Percentiles rank a stretch among this genome's conserved stretches.
phyloP scores from a whole-genome alignment of 2,113 vertebrate genomes.

The Anguilla rostrata region DNA sequence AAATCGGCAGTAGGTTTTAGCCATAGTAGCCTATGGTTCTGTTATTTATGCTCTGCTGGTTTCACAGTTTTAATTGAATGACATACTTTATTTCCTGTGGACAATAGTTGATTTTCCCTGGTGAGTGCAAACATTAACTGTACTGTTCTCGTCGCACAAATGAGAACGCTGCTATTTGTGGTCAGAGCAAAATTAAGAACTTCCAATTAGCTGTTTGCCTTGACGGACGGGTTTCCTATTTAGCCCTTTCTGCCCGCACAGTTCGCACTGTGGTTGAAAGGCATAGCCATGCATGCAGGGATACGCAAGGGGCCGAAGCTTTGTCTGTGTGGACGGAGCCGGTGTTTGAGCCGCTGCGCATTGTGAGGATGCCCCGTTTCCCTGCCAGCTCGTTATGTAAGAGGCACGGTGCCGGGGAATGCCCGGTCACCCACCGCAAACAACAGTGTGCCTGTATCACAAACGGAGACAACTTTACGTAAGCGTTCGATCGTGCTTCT shows the following conservation, averaged over 20 bases:
- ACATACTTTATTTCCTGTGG: neutral
- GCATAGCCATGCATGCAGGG: neutral
- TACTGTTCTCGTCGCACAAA: neutral
- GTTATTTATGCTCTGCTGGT: neutral
- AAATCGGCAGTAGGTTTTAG: neutral
- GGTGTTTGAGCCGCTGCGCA: neutral
- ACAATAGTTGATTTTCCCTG: neutral
- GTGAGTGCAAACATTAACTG: neutral
- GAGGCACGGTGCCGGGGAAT: neutral
- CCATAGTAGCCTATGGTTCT: neutral
- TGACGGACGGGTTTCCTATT: neutral
- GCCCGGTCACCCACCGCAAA: neutral
- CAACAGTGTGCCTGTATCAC: neutral
- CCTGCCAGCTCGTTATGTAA: conserved; percentile 9
- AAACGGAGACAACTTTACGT: neutral
- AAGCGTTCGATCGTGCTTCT: neutral
- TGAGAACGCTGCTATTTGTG: neutral
- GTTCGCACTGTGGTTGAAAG: neutral
- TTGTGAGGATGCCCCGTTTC: neutral
- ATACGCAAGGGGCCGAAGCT: neutral
- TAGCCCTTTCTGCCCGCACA: neutral
- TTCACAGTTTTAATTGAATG: neutral
- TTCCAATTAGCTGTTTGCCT: neutral
- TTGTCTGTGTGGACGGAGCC: neutral
- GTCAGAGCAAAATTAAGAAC: neutral